Base-by-base conservation (phyloP, 2,113 vertebrate genomes). In the Sigmodon hispidus region DNA sequence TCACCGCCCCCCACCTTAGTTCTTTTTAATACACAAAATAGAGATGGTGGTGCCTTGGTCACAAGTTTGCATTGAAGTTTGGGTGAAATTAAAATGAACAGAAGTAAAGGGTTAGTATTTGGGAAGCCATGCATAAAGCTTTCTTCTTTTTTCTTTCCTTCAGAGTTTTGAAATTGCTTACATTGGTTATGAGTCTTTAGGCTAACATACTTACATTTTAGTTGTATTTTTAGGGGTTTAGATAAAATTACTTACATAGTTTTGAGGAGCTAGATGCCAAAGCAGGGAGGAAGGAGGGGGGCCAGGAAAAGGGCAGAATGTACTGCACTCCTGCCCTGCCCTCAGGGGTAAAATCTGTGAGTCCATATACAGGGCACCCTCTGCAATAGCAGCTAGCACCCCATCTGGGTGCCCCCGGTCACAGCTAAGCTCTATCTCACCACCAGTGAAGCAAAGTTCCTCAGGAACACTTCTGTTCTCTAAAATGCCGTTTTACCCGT, bases 171-270 rank as follows among this genome's bases (percentile, higher is more conserved):
- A 48, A 75, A 95, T 87, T 63, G 50, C 11, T 21, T 21, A 4
- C 55, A 70, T 65, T 93, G 79, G 80, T 89, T 89, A 17, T 43
- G 45, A 79, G 12, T 80, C 34, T 69, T 90, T 87, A 12, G 43
- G 29, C n/a, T 67, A 55, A 79, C 17, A 34, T 89, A 70, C 69
- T 94, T 92, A 77, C 26, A 87, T 94, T 89, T 63, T 94, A 89
- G 50, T 89, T 80, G 50, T 86, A 24, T 84, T 79, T 83, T 94
- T 92, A 24, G 75, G 61, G 67, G 29, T 79, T 83, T 79, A 77
- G 81, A 59, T 84, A 72, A 88, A 91, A 88, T 84, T 59, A 76
- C 57, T 63, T 89, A 57, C 2, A 36, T 84, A 83, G 52, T 67
- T 94, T 75, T 84, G 24, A 88, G 73, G 67, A 8, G 15, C 31